Conservation (phyloP, 2,113 vertebrate species). For the Misgurnus anguillicaudatus region DNA sequence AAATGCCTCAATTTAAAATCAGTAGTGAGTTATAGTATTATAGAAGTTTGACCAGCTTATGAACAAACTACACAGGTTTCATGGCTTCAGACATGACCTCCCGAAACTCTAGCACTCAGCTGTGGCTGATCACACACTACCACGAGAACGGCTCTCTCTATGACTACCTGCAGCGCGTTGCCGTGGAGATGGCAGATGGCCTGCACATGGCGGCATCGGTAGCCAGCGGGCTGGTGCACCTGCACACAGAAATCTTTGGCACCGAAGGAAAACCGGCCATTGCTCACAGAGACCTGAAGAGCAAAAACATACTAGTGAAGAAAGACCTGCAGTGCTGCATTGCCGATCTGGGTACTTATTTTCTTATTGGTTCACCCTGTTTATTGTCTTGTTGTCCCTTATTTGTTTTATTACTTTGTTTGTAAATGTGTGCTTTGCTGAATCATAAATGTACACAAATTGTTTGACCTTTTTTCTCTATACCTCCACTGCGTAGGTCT, state of each 20-base stretch:
- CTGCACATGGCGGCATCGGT: constrained; percentile 77
- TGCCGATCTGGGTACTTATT: constrained; percentile 75
- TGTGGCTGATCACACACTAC: constrained; percentile 84
- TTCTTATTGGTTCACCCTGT: too few species aligned
- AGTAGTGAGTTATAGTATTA: background rate
- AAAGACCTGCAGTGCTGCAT: constrained; percentile 82
- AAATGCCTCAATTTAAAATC: background rate
- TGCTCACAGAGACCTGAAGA: constrained; percentile 80
- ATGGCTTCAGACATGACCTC: constrained; percentile 84
- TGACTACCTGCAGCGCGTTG: constrained; percentile 78
- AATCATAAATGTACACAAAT: too few species aligned
- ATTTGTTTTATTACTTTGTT: too few species aligned
- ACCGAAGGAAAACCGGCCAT: constrained; percentile 81
- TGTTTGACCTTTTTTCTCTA: background rate
- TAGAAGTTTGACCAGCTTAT: too few species aligned
- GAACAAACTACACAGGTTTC: constrained; percentile 68
- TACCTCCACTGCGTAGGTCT: constrained; percentile 63
- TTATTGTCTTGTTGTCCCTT: background rate
- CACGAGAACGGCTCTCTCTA: constrained; percentile 81
- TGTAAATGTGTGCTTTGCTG: background rate
- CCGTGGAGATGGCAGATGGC: constrained; percentile 75
- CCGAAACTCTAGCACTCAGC: constrained; percentile 82
- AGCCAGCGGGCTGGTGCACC: constrained; percentile 77
- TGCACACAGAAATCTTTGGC: constrained; percentile 81
- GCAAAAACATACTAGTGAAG: constrained; percentile 81